phyloP scores from a whole-genome alignment of 2,888 invertebrate species.

The Philaethria dido region DNA sequence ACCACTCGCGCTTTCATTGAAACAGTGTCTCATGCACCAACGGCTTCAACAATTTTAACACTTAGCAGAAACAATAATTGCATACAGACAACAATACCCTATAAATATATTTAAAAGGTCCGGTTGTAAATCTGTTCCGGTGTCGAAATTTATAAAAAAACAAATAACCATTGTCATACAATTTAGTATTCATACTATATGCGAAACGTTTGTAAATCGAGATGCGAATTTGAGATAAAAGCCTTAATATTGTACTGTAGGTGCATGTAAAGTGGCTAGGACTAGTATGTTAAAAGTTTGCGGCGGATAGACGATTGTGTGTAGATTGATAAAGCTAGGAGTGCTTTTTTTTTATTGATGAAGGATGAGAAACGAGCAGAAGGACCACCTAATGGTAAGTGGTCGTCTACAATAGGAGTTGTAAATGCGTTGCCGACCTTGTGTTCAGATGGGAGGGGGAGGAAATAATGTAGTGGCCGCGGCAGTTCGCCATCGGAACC shows the following conservation, averaged over 20 bases:
- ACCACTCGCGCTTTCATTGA: too few species aligned
- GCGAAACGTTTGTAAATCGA: conserved; percentile 50
- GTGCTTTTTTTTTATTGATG: too few species aligned
- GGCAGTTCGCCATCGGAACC: too few species aligned
- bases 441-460: too few species aligned
- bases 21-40: too few species aligned
- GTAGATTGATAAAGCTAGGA: conserved; percentile 27
- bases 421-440: too few species aligned
- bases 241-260: conserved; percentile 48
- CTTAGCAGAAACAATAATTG: conserved; percentile 18
- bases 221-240: conserved; percentile 50
- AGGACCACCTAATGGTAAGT: too few species aligned
- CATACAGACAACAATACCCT: conserved; percentile 44
- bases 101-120: conserved; percentile 46
- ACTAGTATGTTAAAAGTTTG: conserved; percentile 40
- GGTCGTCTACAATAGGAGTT: too few species aligned
- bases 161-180: conserved; percentile 48
- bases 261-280: conserved; percentile 46
- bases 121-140: conserved; percentile 52
- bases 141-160: conserved; percentile 49
- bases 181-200: conserved; percentile 54
- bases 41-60: neutral
- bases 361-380: too few species aligned
- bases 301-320: conserved; percentile 47
- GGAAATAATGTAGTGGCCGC: too few species aligned